These are phyloP conservation scores for Panopea generosa DNA, from an alignment of 2,888 invertebrate species.

Conservation along the genomic window DNA sequence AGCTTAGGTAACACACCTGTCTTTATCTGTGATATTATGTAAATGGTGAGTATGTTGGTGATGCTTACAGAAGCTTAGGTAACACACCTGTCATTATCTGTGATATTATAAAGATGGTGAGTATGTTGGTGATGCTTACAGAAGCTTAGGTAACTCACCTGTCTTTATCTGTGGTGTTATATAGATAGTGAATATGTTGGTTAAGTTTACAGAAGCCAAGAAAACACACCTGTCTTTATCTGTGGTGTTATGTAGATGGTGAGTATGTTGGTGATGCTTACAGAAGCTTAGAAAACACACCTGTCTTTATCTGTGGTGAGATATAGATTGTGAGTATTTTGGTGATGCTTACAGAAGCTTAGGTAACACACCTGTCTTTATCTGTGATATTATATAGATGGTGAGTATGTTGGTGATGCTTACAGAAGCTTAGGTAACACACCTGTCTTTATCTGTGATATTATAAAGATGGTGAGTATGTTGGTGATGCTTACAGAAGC, in stretches of 20 bases:
- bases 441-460: background rate
- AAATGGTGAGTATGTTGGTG: conserved; percentile 40
- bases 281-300: too few species aligned
- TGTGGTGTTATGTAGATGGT: conserved; percentile 45
- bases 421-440: background rate
- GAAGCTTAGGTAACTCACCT: background rate
- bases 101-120: background rate
- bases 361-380: background rate
- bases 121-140: background rate
- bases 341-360: too few species aligned
- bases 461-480: background rate
- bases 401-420: conserved; percentile 42
- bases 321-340: conserved; percentile 38
- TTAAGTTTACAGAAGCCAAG: background rate
- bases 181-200: conserved; percentile 3
- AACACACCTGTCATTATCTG: background rate
- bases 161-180: background rate
- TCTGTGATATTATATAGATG: conserved; percentile 48
- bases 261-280: conserved; percentile 39
- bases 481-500: too few species aligned
- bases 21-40: conserved; percentile 49
- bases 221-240: conserved; percentile 12
- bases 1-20: too few species aligned
- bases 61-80: too few species aligned
- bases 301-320: conserved; percentile 43